Evolutionary conservation across 2,797 vertebrate genomes (phyloP), one percentile per base, ranked within the genome.

Genomic region (Pelochelys cantorii): DNA sequence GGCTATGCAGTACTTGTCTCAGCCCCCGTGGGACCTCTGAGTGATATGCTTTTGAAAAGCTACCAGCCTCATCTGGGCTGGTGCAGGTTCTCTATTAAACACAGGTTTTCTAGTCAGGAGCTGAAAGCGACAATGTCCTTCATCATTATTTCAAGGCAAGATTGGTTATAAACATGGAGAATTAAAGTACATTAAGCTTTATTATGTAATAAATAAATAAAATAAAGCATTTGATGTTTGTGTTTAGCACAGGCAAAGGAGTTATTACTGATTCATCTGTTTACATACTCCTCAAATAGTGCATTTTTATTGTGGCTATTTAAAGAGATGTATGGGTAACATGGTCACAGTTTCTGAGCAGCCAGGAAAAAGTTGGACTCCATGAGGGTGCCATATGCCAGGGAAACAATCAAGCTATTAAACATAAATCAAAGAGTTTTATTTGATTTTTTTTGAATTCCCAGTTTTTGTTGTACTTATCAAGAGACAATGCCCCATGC

Each of bases 121-220:
- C 79, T 92, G 83, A 92, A 89, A 85, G 27, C 54, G 79, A 79
- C 54, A 62, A 53, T 31, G 59, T 81, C 48, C 65, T 88, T 95
- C 1, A 4, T 92, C 90, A 71, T 90, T 95, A 90, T 90, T 94
- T 90, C 92, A 79, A 93, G 95, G 86, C 86, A 77, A 0, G 0
- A 85, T 95, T 86, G 92, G 94, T 96, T 96, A 92, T 90, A 95
- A 93, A 96, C 62, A 93, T 90, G 86, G 89, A 95, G 93, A 97
- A 95, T 97, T 84, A 85, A 87, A 95, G 83, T 81, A 78, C 15
- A 71, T 79, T 95, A 93, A 94, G 87, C 86, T 86, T 79, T 27
- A 79, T 53, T 86, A 84, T 23, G 27, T 68, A 68, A n/a, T 68
- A 68, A 71, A 60, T 27, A 27, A 59, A 60, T 14, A 15, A 31